Conservation (phyloP, 2,797 vertebrate genomes). For the Argyrosomus regius region DNA sequence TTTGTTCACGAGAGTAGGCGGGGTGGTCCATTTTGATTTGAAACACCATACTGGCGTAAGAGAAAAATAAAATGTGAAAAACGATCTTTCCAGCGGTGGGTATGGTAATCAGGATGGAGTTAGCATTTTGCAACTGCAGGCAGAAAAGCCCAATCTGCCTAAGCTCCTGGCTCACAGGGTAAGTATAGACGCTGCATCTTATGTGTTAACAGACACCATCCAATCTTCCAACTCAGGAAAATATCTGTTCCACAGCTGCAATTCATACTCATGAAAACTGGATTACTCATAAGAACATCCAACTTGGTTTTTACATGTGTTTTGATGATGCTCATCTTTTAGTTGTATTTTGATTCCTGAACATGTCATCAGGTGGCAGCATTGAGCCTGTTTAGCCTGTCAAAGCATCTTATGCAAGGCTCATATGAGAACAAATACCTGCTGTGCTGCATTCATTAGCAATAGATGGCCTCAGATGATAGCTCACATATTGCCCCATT, state of each 20-base stretch:
- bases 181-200: slow-evolving; percentile 28
- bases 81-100: slow-evolving; percentile 50
- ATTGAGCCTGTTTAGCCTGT: slow-evolving; percentile 37
- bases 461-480: not conserved
- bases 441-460: slow-evolving; percentile 7
- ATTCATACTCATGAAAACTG: slow-evolving; percentile 1
- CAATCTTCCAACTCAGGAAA: slow-evolving; percentile 17
- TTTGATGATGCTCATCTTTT: slow-evolving; percentile 2
- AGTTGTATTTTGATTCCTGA: slow-evolving; percentile 13
- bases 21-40: slow-evolving; percentile 64
- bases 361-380: slow-evolving; percentile 55
- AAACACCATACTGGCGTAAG: slow-evolving; percentile 45
- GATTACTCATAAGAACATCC: slow-evolving; percentile 3
- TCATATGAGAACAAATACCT: slow-evolving; percentile 2
- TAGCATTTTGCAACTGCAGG: slow-evolving; percentile 69
- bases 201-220: slow-evolving; percentile 22
- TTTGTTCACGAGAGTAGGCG: slow-evolving; percentile 49
- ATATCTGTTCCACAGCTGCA: slow-evolving; percentile 7
- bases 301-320: slow-evolving; percentile 13
- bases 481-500: not conserved
- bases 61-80: slow-evolving; percentile 67
- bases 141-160: slow-evolving; percentile 61
- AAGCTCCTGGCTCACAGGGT: slow-evolving; percentile 42
- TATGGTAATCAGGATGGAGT: slow-evolving; percentile 69
- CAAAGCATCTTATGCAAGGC: not conserved